Conservation (phyloP, 1,140 invertebrate genomes). For the Pachypeltis micranthus region DNA sequence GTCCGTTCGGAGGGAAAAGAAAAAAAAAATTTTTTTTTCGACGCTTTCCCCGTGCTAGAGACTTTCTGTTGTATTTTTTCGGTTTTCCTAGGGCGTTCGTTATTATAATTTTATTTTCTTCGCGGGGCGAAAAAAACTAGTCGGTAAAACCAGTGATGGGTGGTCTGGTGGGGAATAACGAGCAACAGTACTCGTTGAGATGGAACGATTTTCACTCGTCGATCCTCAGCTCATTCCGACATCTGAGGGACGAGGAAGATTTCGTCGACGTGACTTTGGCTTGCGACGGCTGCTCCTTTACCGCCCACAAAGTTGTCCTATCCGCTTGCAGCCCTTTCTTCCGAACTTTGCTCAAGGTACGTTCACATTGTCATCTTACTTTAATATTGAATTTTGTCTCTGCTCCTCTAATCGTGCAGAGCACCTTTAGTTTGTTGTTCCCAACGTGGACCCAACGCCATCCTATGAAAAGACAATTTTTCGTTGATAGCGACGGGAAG, state of each 20-base stretch:
- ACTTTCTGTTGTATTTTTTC: too few relatives aligned
- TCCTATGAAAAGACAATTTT: too few relatives aligned
- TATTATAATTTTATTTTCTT: too few relatives aligned
- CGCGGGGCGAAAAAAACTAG: not conserved
- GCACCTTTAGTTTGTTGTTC: not conserved
- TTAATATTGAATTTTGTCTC: not conserved
- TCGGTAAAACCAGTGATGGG: conserved; percentile 33
- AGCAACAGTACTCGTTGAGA: conserved; percentile 82
- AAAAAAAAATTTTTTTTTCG: too few relatives aligned
- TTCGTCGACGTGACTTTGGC: conserved; percentile 86
- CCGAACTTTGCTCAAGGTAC: conserved; percentile 68
- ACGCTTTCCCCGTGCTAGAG: too few relatives aligned
- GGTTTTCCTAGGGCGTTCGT: too few relatives aligned
- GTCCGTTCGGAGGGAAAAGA: too few relatives aligned
- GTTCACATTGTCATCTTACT: conserved; percentile 22
- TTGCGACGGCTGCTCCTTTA: conserved; percentile 76
- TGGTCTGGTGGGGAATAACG: too few relatives aligned
- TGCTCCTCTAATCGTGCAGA: not conserved
- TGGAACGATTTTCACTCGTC: conserved; percentile 90
- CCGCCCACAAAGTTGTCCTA: conserved; percentile 75
- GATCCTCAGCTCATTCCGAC: conserved; percentile 74
- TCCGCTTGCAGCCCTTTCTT: conserved; percentile 89
- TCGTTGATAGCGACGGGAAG: too few relatives aligned
- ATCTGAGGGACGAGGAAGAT: conserved; percentile 71
- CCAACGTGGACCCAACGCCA: too few relatives aligned